Percentiles rank a stretch among this genome's conserved stretches.
These are phyloP conservation scores for Hylyphantes graminicola DNA, from an alignment of 1,140 invertebrate species.

Conservation along the genomic window DNA sequence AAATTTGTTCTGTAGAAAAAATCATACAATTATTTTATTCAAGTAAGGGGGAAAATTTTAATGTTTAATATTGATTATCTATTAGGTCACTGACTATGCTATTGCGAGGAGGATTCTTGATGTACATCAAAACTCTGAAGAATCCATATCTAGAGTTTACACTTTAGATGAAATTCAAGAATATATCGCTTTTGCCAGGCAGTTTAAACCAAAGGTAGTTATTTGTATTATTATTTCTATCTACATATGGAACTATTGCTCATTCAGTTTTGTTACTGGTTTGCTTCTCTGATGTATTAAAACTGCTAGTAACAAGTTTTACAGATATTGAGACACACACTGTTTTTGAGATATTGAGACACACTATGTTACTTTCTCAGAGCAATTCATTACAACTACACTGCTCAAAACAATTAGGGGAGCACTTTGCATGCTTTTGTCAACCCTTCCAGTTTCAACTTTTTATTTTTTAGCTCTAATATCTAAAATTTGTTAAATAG, in stretches of 20 bases:
- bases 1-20: too few relatives aligned
- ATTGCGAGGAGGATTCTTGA: conserved; percentile 97
- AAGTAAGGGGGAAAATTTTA: too few relatives aligned
- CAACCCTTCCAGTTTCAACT: too few relatives aligned
- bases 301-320: neutral
- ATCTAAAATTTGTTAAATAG: too few relatives aligned
- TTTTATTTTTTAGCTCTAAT: too few relatives aligned
- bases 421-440: too few relatives aligned
- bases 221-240: neutral
- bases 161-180: conserved; percentile 86
- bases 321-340: neutral
- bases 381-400: too few relatives aligned
- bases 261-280: neutral
- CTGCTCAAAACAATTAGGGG: too few relatives aligned
- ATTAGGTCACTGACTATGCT: conserved; percentile 85
- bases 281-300: neutral
- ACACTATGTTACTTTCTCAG: too few relatives aligned
- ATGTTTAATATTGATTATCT: conserved; percentile 52
- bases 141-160: conserved; percentile 83
- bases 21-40: too few relatives aligned
- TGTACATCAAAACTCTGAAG: conserved; percentile 85
- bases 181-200: conserved; percentile 96
- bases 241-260: neutral
- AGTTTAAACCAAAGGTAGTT: conserved; percentile 93
- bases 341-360: too few relatives aligned